Conservation (phyloP, 2,888 invertebrate species). For the Eupithecia pulchellata region DNA sequence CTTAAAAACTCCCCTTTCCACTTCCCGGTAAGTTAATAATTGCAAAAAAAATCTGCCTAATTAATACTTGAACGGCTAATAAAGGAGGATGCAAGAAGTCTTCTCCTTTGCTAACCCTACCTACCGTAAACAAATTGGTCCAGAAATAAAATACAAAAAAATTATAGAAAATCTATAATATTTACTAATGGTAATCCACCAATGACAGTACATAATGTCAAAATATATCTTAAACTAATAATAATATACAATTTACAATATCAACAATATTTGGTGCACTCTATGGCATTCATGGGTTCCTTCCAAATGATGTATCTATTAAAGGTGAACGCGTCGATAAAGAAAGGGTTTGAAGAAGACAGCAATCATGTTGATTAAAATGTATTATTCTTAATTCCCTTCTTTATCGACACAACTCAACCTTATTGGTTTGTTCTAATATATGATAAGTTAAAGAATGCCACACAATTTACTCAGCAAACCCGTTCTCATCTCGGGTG, state of each 20-base stretch:
- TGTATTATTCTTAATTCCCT: neutral
- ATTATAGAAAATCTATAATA: slow-evolving; percentile 45
- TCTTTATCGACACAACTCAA: neutral
- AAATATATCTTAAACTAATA: slow-evolving; percentile 38
- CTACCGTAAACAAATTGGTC: neutral
- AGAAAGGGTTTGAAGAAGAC: neutral
- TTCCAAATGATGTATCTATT: neutral
- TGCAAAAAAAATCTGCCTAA: no score
- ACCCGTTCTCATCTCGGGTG: neutral
- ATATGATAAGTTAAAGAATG: neutral
- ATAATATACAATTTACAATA: slow-evolving; percentile 51
- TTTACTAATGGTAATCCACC: slow-evolving; percentile 51
- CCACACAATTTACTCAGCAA: neutral
- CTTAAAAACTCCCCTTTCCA: no score
- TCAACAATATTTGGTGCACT: slow-evolving; percentile 50
- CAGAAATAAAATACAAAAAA: slow-evolving; percentile 17
- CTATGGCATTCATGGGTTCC: slow-evolving; percentile 38
- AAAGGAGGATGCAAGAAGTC: no score
- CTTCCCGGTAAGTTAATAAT: no score
- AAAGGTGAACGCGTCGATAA: neutral
- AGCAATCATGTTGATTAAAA: neutral
- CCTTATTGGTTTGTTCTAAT: neutral
- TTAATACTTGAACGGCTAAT: no score
- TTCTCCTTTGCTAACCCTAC: no score
- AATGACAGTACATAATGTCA: slow-evolving; percentile 49